phyloP scores from a whole-genome alignment of 1,140 invertebrate genomes.

The Lepidotrigona ventralis region DNA sequence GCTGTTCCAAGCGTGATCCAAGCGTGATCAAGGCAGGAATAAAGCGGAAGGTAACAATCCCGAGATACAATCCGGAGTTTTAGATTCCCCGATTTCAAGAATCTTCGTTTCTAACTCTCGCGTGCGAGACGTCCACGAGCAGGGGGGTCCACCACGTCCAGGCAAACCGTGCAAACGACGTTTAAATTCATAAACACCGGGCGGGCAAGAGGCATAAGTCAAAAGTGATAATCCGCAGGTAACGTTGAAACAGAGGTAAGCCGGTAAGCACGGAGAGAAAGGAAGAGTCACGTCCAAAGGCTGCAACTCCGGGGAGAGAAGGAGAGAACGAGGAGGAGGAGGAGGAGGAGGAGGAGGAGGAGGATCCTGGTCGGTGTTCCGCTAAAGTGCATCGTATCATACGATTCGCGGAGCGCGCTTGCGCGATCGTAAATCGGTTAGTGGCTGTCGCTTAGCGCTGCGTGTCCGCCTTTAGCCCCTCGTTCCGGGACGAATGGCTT shows the following conservation, averaged over 20 bases:
- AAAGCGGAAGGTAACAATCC: too few relatives aligned
- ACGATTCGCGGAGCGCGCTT: constrained; percentile 51
- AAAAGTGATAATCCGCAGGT: constrained; percentile 19
- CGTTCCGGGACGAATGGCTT: constrained; percentile 62
- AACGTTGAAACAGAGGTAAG: constrained; percentile 21
- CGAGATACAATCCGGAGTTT: too few relatives aligned
- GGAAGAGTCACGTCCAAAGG: constrained; percentile 23
- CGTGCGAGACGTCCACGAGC: too few relatives aligned
- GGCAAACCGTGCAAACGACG: not conserved
- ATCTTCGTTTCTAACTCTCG: too few relatives aligned
- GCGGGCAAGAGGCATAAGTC: not conserved
- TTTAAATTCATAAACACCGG: not conserved
- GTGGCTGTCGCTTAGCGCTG: constrained; percentile 63
- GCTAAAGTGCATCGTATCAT: constrained; percentile 57
- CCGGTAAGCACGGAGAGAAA: constrained; percentile 22
- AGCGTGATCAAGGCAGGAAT: too few relatives aligned
- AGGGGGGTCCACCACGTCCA: too few relatives aligned
- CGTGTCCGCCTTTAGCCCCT: constrained; percentile 63
- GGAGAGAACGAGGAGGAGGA: not conserved
- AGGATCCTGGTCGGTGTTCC: constrained; percentile 41
- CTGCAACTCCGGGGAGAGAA: not conserved
- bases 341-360: not conserved
- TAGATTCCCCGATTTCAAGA: too few relatives aligned
- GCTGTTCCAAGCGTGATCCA: too few relatives aligned
- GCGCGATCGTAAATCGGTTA: constrained; percentile 68